Percentiles rank a stretch among this genome's conserved stretches.
Evolutionary conservation across 2,888 invertebrate genomes (phyloP).

Genomic region (Mythimna pallens): DNA sequence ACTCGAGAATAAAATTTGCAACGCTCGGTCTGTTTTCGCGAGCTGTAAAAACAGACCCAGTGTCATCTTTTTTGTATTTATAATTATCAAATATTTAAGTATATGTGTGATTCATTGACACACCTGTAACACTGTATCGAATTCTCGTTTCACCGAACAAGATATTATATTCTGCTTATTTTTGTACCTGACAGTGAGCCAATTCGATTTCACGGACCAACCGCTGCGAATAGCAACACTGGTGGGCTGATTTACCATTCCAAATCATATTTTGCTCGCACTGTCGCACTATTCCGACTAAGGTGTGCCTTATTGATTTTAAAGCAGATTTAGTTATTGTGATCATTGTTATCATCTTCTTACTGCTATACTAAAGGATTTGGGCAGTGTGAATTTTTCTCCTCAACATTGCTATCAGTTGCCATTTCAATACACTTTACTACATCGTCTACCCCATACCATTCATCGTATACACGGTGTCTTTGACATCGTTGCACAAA

Average conservation of each 20-base stretch:
- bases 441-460: not conserved
- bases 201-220: constrained; percentile 87
- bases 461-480: not conserved
- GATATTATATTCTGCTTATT: constrained; percentile 82
- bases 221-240: constrained; percentile 81
- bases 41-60: not conserved
- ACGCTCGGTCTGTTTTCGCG: constrained; percentile 14
- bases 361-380: not conserved
- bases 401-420: no score
- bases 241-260: constrained; percentile 70
- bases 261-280: constrained; percentile 71
- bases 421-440: not conserved
- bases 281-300: constrained; percentile 48
- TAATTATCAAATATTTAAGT: constrained; percentile 52
- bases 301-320: constrained; percentile 19
- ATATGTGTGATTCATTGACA: constrained; percentile 70
- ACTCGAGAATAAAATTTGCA: constrained; percentile 22
- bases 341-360: not conserved
- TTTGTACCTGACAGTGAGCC: constrained; percentile 87
- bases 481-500: no score
- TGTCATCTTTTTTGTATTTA: constrained; percentile 42
- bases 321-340: not conserved
- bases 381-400: not conserved
- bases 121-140: constrained; percentile 73
- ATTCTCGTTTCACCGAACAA: constrained; percentile 76